A percentile compares a stretch with the other conserved stretches of the same genome.
Evolutionary conservation across 2,797 vertebrate species (phyloP).

Genomic region (Halcyon badia): DNA sequence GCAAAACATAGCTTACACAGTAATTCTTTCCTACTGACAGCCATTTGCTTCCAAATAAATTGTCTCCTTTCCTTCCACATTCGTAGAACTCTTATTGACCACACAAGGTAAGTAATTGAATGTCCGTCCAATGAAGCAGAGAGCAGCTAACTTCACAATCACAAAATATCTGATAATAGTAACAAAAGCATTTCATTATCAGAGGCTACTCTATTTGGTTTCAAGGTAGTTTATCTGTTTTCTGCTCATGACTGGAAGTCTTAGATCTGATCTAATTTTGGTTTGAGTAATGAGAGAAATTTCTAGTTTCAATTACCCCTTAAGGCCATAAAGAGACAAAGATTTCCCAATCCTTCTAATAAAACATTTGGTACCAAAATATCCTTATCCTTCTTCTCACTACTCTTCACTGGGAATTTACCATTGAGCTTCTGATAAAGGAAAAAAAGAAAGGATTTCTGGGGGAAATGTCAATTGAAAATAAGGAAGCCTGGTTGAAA

Average conservation of each 20-base stretch:
- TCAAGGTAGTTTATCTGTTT: not conserved
- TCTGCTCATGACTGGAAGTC: not conserved
- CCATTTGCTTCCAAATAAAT: not conserved
- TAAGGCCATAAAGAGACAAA: not conserved
- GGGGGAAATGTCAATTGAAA: not conserved
- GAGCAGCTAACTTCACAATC: not conserved
- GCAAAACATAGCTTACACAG: not conserved
- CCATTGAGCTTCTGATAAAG: not conserved
- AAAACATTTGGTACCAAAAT: not conserved
- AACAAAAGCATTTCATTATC: not conserved
- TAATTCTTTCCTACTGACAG: not conserved
- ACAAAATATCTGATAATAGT: not conserved
- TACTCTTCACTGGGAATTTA: not conserved
- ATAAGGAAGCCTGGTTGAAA: not conserved
- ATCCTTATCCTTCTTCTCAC: not conserved
- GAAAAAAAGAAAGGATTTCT: not conserved
- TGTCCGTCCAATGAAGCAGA: not conserved
- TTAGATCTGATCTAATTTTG: not conserved
- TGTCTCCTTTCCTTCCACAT: not conserved
- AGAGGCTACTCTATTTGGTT: not conserved
- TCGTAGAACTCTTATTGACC: not conserved
- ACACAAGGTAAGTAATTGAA: not conserved
- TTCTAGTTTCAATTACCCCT: not conserved
- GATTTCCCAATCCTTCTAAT: not conserved
- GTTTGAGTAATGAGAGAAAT: not conserved